Evolutionary conservation across 1,140 invertebrate species (phyloP).

Genomic region (Nautilus pompilius): DNA sequence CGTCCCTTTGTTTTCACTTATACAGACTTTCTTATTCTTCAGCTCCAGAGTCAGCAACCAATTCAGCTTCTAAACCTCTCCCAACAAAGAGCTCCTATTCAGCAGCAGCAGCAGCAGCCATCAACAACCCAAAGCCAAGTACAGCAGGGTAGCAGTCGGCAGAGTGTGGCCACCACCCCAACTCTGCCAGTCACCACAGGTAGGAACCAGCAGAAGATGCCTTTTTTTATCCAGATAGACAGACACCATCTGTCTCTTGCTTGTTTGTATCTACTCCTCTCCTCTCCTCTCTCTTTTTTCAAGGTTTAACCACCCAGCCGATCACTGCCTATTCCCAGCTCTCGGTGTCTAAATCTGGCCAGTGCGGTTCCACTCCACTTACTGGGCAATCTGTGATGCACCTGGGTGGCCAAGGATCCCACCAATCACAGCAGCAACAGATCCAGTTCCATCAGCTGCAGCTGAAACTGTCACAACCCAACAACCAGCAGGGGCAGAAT

Average conservation of each 20-base stretch:
- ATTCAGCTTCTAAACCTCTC: slow-evolving; percentile 23
- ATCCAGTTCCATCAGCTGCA: slow-evolving; percentile 49
- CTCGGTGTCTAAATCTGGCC: too few relatives aligned
- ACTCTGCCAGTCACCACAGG: slow-evolving; percentile 23
- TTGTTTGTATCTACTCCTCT: too few relatives aligned
- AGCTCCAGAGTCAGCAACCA: slow-evolving; percentile 59
- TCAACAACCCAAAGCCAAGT: slow-evolving; percentile 7
- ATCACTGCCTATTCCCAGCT: too few relatives aligned
- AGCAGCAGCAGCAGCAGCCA: slow-evolving; percentile 23
- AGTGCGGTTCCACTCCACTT: slow-evolving; percentile 10
- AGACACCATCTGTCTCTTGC: too few relatives aligned
- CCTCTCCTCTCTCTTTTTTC: too few relatives aligned
- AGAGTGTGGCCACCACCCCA: slow-evolving; percentile 8
- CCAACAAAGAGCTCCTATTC: too few relatives aligned
- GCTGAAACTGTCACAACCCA: slow-evolving; percentile 64
- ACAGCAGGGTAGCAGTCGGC: slow-evolving; percentile 3
- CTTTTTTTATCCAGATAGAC: too few relatives aligned
- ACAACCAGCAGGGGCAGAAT: neutral
- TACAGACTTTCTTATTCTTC: slow-evolving; percentile 7
- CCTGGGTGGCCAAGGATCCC: too few relatives aligned
- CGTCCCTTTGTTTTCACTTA: too few relatives aligned
- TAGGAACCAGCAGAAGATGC: neutral
- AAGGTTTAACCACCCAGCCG: too few relatives aligned
- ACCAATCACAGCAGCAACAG: slow-evolving; percentile 18
- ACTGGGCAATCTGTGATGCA: too few relatives aligned